Base-by-base conservation (phyloP, 2,113 vertebrate genomes). In the Paramisgurnus dabryanus region DNA sequence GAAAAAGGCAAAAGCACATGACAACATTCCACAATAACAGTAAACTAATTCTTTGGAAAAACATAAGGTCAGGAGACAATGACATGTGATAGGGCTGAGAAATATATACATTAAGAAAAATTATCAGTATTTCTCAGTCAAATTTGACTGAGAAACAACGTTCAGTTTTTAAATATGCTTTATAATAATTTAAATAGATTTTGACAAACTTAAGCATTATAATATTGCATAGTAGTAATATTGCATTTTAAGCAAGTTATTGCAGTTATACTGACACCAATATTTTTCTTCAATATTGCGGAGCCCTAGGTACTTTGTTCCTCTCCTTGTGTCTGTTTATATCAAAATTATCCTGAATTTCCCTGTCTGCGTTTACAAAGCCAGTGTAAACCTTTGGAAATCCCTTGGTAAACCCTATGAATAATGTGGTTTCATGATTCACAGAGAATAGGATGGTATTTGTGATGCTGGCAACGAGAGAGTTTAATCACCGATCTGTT, bases 11-110 rank as follows among this genome's bases (percentile, higher is more conserved):
- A 58, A 72, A 72, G 34, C 2, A 9, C 12, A 1, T 53, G 18
- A 71, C 69, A 71, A n/a, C 67, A 47, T 4, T 34, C 60, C 34
- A 49, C 77, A 47, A n/a, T 69, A 4, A 11, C 57, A 61, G 18
- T n/a, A 45, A 70, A 79, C 27, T 40, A 57, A 27, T 49, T 7
- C 11, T 71, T 57, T 40, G 7, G 34, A 41, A 57, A 47, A 39
- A 70, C 34, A 55, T 5, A 55, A 55, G 13, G 27, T 41, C 13
- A 71, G 27, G 9, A 11, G 15, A 2, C 40, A 71, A 55, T n/a
- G n/a, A 22, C 27, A 47, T 27, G 43, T 13, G 27, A 1, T 6
- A 50, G 6, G 47, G 47, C 22, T 17, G 27, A 7, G 4, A 17
- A 6, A 53, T 7, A 22, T 10, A 41, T 9, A 34, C 1, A 22